These are phyloP conservation scores for Ammodytes marinus DNA, from an alignment of 2,113 vertebrate genomes.

Conservation along the genomic window DNA sequence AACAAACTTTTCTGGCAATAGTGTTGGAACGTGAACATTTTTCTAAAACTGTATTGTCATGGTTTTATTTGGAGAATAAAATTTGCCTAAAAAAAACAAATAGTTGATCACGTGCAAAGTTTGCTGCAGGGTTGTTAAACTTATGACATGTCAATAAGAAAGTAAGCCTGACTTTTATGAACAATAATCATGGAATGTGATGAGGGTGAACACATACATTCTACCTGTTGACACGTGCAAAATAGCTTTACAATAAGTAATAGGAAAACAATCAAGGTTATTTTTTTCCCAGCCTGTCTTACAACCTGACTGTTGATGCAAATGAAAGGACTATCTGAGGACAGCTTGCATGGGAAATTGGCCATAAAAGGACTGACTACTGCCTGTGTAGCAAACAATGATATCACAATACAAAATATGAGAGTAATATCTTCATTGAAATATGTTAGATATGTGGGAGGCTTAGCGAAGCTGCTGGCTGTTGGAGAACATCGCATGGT, in stretches of 20 bases:
- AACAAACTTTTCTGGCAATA: neutral
- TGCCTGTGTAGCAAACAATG: neutral
- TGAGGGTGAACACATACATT: neutral
- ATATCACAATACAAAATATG: slow-evolving; percentile 18
- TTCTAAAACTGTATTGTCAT: neutral
- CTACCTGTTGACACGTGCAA: neutral
- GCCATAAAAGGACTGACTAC: neutral
- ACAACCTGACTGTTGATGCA: neutral
- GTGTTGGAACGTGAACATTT: neutral
- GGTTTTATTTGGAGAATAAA: neutral
- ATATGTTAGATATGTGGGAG: slow-evolving; percentile 10
- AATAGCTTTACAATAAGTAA: neutral
- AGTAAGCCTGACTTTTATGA: neutral
- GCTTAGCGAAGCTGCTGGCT: slow-evolving; percentile 31
- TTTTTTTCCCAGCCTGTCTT: neutral
- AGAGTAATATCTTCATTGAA: slow-evolving; percentile 31
- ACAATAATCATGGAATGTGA: neutral
- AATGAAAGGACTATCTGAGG: neutral
- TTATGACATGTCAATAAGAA: too few relatives aligned
- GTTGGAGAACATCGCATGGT: slow-evolving; percentile 29
- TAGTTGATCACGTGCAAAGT: neutral
- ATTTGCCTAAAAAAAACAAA: neutral
- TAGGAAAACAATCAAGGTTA: neutral
- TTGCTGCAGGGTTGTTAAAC: neutral
- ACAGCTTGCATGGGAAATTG: neutral